Percentiles rank a stretch among this genome's conserved stretches.
These are phyloP conservation scores for Heliconius congener DNA, from an alignment of 1,140 invertebrate genomes.

Conservation along the genomic window DNA sequence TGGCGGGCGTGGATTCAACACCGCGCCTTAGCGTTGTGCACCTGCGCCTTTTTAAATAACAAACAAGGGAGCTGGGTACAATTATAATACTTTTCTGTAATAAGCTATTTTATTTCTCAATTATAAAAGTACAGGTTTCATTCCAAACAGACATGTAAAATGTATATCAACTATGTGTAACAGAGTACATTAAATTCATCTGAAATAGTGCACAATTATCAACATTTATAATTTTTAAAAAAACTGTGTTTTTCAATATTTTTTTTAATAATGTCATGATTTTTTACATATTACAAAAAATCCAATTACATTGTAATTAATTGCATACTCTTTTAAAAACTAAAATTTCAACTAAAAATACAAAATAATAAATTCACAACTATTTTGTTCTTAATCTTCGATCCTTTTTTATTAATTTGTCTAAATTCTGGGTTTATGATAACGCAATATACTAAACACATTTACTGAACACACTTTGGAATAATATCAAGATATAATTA, in stretches of 20 bases:
- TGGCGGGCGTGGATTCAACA: too few relatives aligned
- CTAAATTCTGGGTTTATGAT: not conserved
- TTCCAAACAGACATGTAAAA: not conserved
- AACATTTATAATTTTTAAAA: not conserved
- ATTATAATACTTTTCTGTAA: not conserved
- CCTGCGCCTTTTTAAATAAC: not conserved
- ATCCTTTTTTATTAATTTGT: not conserved
- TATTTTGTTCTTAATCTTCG: conserved; percentile 1
- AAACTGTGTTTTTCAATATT: not conserved
- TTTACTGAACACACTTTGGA: conserved; percentile 28
- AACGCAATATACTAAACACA: not conserved
- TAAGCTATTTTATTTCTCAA: conserved; percentile 10
- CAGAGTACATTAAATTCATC: not conserved
- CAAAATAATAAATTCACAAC: conserved; percentile 9
- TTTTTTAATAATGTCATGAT: not conserved
- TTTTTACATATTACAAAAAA: not conserved
- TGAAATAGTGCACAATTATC: not conserved
- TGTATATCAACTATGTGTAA: not conserved
- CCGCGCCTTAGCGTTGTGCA: too few relatives aligned
- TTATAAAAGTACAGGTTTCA: conserved; percentile 1
- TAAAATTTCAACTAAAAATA: not conserved
- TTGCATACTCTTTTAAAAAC: not conserved
- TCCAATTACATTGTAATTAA: not conserved
- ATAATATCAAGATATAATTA: conserved; percentile 4
- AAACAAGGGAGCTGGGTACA: not conserved